A percentile compares a stretch with the other conserved stretches of the same genome.
Evolutionary conservation across 2,888 invertebrate genomes (phyloP).

Genomic region (Parnassius mnemosyne): DNA sequence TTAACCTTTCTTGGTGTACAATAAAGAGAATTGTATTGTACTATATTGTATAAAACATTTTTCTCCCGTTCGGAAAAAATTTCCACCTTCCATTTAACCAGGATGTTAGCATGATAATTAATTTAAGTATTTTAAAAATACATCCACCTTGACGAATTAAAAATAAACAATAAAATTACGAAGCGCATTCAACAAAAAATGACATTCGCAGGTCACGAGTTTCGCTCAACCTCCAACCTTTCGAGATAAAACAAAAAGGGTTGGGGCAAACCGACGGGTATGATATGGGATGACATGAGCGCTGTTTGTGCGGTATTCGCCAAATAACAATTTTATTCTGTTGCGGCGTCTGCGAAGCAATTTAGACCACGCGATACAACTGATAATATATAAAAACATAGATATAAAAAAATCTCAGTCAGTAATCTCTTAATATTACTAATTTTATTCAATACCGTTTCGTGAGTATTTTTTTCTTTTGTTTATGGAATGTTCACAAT

Average conservation of each 20-base stretch:
- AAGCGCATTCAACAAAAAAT: slow-evolving; percentile 32
- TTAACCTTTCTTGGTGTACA: too few species aligned
- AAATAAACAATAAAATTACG: neutral
- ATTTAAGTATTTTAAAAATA: neutral
- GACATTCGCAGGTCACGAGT: slow-evolving; percentile 36
- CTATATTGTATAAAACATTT: too few species aligned
- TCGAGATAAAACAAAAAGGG: slow-evolving; percentile 34
- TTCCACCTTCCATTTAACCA: too few species aligned
- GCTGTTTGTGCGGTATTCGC: slow-evolving; percentile 33
- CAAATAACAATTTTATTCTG: slow-evolving; percentile 34
- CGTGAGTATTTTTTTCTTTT: too few species aligned
- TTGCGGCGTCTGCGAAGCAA: slow-evolving; percentile 3
- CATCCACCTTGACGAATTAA: slow-evolving; percentile 4
- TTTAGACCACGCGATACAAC: slow-evolving; percentile 1
- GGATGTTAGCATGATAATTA: too few species aligned
- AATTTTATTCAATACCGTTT: too few species aligned
- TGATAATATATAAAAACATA: neutral
- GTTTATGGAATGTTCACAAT: too few species aligned
- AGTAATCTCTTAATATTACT: too few species aligned
- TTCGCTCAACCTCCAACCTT: slow-evolving; percentile 37
- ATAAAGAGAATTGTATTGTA: too few species aligned
- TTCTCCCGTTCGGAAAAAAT: too few species aligned
- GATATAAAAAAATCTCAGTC: too few species aligned
- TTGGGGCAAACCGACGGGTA: slow-evolving; percentile 33
- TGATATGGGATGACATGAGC: slow-evolving; percentile 54